Evolutionary conservation across 2,113 vertebrate genomes (phyloP).

Genomic region (Pipra filicauda): DNA sequence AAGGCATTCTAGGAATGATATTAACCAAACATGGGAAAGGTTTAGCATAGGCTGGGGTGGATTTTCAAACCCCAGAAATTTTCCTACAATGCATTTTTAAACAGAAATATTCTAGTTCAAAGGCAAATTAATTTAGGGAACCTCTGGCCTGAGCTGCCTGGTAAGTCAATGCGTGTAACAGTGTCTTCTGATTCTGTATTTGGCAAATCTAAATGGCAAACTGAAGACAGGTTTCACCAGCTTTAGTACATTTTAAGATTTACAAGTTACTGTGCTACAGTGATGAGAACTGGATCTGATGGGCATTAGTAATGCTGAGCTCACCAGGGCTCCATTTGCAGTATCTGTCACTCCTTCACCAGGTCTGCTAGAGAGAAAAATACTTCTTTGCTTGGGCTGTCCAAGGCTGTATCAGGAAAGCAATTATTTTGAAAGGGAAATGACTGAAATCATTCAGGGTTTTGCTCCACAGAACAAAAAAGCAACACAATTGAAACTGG

Average conservation of each 20-base stretch:
- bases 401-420: conserved; percentile 7
- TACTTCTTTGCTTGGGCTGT: not conserved
- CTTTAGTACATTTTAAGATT: not conserved
- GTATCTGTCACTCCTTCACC: not conserved
- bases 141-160: not conserved
- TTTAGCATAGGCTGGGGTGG: not conserved
- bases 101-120: conserved; percentile 13
- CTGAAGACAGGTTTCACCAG: conserved; percentile 29
- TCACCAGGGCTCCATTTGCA: not conserved
- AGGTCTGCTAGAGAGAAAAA: not conserved
- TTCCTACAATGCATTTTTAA: conserved; percentile 25
- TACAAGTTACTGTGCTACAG: not conserved
- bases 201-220: conserved; percentile 23
- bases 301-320: conserved; percentile 46
- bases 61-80: conserved; percentile 32
- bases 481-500: not conserved
- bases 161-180: not conserved
- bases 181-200: not conserved
- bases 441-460: not conserved
- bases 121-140: conserved; percentile 1
- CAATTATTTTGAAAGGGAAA: conserved; percentile 29
- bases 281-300: conserved; percentile 42
- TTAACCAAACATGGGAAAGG: not conserved
- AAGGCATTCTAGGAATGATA: not conserved
- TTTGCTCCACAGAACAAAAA: conserved; percentile 9